Evolutionary conservation across 2,797 vertebrate genomes (phyloP), one percentile per base, ranked within the genome.

Genomic region (Lerista edwardsae): DNA sequence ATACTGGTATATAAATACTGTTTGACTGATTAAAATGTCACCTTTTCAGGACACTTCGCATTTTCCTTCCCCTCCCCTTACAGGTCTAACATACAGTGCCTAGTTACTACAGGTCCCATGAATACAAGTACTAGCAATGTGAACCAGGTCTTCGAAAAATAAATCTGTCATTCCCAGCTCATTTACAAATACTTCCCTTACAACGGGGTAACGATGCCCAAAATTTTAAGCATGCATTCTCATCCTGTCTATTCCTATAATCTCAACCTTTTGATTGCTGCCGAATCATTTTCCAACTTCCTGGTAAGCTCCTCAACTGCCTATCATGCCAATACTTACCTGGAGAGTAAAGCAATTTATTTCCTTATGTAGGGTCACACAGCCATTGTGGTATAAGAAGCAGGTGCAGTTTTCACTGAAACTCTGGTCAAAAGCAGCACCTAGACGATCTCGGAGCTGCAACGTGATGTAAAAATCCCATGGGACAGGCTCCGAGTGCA

Each of bases 381-480:
- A 96, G 59, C 96, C 96, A 59, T 97, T 94, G 47, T 92, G 90
- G 57, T 93, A 97, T 23, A 96, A 79, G 83, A 93, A 96, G 89
- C 92, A 97, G 92, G 90, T 94, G 85, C 89, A 95, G 3, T 87
- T 91, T 34, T 87, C 89, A 80, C 94, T 92, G 87, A 96, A 96
- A 87, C 87, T 92, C 39, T 93, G 91, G 86, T 94, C 94, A 81
- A 89, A 96, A 1, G 89, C 93, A 41, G 93, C 86, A 65, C 88
- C 87, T 87, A 97, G 91, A 61, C 96, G 95, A 75, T 95, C 94
- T 82, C 90, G 95, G 81, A 97, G 86, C 57, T 96, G 94, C 69
- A 93, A 84, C 0, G 78, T 92, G 86, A 97, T 94, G 67, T 97
- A 97, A 86, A 96, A 97, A 90, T 97, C 96, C 97, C 97, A 97